A percentile compares a stretch with the other conserved stretches of the same genome.
phyloP scores from a whole-genome alignment of 2,888 invertebrate genomes.

The Philhelius pedissequus region DNA sequence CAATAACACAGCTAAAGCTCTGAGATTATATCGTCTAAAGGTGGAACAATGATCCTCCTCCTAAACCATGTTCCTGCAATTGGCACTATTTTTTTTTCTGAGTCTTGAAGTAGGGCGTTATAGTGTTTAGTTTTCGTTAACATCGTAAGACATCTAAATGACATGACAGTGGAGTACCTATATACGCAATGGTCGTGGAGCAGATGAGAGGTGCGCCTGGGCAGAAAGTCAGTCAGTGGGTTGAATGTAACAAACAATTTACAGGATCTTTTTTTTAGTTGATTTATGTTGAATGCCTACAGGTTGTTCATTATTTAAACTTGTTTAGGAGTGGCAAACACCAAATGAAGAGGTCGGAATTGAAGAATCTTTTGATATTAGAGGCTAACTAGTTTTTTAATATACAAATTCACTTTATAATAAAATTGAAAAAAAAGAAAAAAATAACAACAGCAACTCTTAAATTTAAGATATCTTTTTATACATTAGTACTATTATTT shows the following conservation, averaged over 20 bases:
- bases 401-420: too few species aligned
- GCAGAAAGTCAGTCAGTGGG: constrained; percentile 29
- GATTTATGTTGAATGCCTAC: neutral
- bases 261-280: neutral
- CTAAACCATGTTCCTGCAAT: neutral
- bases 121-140: constrained; percentile 41
- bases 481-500: too few species aligned
- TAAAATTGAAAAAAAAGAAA: too few species aligned
- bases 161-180: constrained; percentile 6
- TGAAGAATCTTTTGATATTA: too few species aligned
- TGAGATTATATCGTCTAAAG: constrained; percentile 16
- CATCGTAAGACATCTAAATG: constrained; percentile 15
- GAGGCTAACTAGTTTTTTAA: too few species aligned
- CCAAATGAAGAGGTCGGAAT: too few species aligned
- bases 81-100: neutral
- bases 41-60: constrained; percentile 36
- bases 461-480: too few species aligned
- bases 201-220: constrained; percentile 19
- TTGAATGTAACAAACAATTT: constrained; percentile 35
- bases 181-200: neutral
- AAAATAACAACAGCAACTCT: too few species aligned
- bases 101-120: neutral
- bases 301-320: neutral
- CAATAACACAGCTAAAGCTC: neutral
- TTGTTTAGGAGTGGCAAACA: too few species aligned